These are phyloP conservation scores for Phoeniculus purpureus DNA, from an alignment of 2,797 vertebrate species.

Conservation along the genomic window DNA sequence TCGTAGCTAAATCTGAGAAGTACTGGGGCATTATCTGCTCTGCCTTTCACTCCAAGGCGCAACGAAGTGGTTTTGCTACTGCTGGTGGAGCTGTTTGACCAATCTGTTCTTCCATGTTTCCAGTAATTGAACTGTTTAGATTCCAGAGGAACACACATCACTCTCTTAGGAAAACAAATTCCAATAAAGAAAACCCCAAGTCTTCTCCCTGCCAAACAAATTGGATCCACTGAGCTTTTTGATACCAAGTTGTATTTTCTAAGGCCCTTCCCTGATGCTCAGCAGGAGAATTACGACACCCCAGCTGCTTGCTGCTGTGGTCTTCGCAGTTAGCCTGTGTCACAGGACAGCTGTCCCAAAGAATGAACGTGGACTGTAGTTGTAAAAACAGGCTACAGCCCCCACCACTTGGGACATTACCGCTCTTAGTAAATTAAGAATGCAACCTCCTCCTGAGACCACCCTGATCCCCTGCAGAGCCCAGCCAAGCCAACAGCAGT, in stretches of 20 bases:
- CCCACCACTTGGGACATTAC: not conserved
- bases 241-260: not conserved
- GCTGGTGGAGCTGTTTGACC: not conserved
- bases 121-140: not conserved
- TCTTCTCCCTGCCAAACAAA: not conserved
- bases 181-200: not conserved
- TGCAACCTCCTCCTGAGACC: not conserved
- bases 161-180: not conserved
- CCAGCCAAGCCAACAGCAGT: slow-evolving; percentile 49
- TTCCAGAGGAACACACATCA: not conserved
- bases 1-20: not conserved
- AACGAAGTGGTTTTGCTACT: not conserved
- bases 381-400: not conserved
- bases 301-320: not conserved
- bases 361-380: too few species aligned
- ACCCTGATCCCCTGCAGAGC: not conserved
- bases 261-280: not conserved
- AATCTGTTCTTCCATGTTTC: not conserved
- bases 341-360: not conserved
- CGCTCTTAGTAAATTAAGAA: slow-evolving; percentile 53
- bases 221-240: fast-evolving
- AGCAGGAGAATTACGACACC: not conserved
- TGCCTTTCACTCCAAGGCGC: not conserved
- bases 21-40: not conserved
- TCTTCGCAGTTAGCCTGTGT: not conserved